Conservation (phyloP, 2,113 vertebrate genomes). For the Leptosomus discolor region DNA sequence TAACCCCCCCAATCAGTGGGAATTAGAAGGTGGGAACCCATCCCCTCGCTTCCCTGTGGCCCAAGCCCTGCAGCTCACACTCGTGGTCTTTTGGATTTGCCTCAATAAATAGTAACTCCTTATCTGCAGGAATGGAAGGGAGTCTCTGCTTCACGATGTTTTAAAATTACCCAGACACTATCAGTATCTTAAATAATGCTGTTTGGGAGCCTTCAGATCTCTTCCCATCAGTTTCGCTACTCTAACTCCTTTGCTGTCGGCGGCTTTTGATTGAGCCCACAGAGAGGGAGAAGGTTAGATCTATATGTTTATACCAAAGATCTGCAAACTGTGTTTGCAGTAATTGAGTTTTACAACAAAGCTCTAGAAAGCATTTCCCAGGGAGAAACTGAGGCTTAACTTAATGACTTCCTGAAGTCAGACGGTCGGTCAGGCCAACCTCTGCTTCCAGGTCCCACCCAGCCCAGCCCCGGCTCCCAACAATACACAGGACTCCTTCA, state of each 20-base stretch:
- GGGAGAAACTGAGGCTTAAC: conserved; percentile 58
- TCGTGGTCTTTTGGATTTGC: background rate
- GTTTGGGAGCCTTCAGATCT: background rate
- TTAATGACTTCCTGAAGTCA: conserved; percentile 59
- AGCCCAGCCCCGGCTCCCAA: conserved; percentile 28
- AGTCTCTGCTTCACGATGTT: background rate
- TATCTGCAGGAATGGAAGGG: background rate
- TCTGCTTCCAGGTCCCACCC: conserved; percentile 55
- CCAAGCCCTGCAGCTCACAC: background rate
- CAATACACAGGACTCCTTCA: conserved; percentile 45
- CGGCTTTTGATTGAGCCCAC: conserved; percentile 22
- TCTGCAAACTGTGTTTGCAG: conserved; percentile 6
- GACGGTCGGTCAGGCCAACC: conserved; percentile 33
- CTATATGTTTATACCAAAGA: conserved; percentile 21
- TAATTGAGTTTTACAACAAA: conserved; percentile 55
- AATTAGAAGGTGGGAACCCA: background rate
- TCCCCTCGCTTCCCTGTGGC: background rate
- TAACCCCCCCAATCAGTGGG: background rate
- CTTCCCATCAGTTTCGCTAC: background rate
- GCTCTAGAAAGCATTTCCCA: conserved; percentile 57
- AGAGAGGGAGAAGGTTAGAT: conserved; percentile 27
- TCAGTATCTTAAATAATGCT: background rate
- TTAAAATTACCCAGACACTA: background rate
- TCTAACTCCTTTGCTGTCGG: background rate
- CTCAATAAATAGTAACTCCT: background rate